Evolutionary conservation across 2,113 vertebrate species (phyloP).

Genomic region (Trogon surrucura): DNA sequence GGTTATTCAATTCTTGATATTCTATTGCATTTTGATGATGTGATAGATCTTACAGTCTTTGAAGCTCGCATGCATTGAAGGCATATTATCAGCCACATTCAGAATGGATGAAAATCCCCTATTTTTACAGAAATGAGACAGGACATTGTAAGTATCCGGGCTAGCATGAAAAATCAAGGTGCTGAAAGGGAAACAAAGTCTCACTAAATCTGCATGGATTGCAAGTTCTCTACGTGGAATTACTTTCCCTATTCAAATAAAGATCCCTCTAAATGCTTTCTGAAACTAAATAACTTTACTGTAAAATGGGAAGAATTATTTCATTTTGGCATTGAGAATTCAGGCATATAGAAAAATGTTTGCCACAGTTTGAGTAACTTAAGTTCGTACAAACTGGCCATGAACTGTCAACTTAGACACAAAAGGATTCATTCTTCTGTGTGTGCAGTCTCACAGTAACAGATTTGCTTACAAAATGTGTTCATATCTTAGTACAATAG

Average conservation of each 20-base stretch:
- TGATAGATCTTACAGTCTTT: background rate
- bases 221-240: background rate
- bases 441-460: background rate
- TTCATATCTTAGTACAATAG: background rate
- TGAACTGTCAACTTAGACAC: background rate
- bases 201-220: background rate
- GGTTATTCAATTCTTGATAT: background rate
- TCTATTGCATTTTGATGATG: background rate
- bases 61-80: background rate
- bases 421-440: background rate
- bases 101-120: background rate
- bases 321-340: background rate
- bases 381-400: background rate
- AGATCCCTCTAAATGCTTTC: background rate
- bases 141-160: background rate
- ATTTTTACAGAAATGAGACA: background rate
- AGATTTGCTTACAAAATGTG: background rate
- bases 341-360: background rate
- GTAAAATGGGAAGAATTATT: background rate
- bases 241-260: background rate
- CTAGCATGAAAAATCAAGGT: background rate
- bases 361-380: background rate
- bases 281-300: background rate
- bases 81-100: background rate
- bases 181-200: background rate